phyloP scores from a whole-genome alignment of 2,888 invertebrate species.

The Sesia bembeciformis region DNA sequence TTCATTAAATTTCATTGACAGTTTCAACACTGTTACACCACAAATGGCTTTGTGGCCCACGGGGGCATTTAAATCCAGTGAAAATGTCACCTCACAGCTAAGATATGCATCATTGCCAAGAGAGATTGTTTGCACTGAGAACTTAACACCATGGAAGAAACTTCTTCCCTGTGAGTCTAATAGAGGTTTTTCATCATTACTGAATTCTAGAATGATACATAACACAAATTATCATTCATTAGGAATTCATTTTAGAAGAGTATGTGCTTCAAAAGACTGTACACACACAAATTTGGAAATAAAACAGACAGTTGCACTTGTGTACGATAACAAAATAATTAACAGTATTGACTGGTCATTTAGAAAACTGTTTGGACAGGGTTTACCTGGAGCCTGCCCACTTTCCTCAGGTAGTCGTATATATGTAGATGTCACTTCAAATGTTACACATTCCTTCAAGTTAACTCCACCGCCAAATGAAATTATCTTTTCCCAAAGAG shows the following conservation, averaged over 20 bases:
- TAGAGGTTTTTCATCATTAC: slow-evolving; percentile 87
- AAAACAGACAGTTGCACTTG: slow-evolving; percentile 88
- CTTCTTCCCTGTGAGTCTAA: slow-evolving; percentile 95
- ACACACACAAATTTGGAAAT: slow-evolving; percentile 82
- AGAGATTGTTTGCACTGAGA: slow-evolving; percentile 99
- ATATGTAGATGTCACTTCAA: slow-evolving; percentile 84
- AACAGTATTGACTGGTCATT: slow-evolving; percentile 88
- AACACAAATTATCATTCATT: slow-evolving; percentile 95
- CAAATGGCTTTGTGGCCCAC: slow-evolving; percentile 86
- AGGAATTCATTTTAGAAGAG: slow-evolving; percentile 86
- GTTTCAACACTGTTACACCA: slow-evolving; percentile 88
- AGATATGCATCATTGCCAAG: slow-evolving; percentile 93
- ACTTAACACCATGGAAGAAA: slow-evolving; percentile 98
- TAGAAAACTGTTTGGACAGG: slow-evolving; percentile 89
- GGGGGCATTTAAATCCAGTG: slow-evolving; percentile 71
- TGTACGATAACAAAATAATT: slow-evolving; percentile 85
- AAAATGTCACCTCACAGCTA: slow-evolving; percentile 71
- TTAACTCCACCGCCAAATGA: slow-evolving; percentile 77
- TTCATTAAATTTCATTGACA: slow-evolving; percentile 94
- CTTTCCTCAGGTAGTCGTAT: slow-evolving; percentile 85
- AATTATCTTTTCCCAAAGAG: slow-evolving; percentile 76
- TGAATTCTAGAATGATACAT: slow-evolving; percentile 93
- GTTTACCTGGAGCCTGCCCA: slow-evolving; percentile 87
- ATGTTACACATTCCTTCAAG: slow-evolving; percentile 76
- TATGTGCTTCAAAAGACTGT: slow-evolving; percentile 79